phyloP scores from a whole-genome alignment of 2,113 vertebrate species.

The Telmatochromis sp. region DNA sequence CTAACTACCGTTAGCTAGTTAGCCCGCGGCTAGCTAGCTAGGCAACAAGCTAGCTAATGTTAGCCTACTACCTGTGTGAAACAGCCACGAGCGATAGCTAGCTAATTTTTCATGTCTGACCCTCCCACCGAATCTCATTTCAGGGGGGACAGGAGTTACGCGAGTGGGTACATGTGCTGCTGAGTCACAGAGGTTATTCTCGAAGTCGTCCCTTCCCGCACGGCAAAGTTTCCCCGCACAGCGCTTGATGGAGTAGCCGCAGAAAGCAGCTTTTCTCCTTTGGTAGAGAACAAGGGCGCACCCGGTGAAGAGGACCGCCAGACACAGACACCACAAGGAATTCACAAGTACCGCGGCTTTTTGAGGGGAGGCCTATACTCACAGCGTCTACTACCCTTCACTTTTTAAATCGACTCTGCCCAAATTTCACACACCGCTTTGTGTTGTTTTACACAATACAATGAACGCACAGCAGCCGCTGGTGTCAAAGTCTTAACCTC shows the following conservation, averaged over 20 bases:
- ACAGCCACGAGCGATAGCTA: conserved; percentile 41
- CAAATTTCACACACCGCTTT: not conserved
- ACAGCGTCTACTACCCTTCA: not conserved
- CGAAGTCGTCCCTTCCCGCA: not conserved
- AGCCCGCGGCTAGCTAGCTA: conserved; percentile 42
- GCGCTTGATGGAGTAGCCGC: conserved; percentile 42
- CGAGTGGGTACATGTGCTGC: conserved; percentile 40
- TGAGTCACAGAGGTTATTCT: conserved; percentile 24
- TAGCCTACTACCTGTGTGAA: conserved; percentile 52
- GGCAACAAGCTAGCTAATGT: conserved; percentile 32
- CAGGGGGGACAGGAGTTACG: conserved; percentile 58
- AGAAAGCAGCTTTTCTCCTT: conserved; percentile 40
- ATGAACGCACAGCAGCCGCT: conserved; percentile 41
- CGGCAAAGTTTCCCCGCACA: conserved; percentile 5
- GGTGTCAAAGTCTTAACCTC: conserved; percentile 34
- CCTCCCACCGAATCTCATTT: conserved; percentile 61
- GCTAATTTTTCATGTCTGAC: conserved; percentile 59
- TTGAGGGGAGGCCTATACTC: not conserved
- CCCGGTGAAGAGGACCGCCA: conserved; percentile 54
- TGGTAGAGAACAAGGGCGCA: conserved; percentile 59
- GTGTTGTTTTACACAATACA: not conserved
- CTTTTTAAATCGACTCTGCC: not conserved
- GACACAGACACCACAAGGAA: conserved; percentile 36
- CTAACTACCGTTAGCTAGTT: conserved; percentile 38
- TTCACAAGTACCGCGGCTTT: conserved; percentile 32